Percentiles rank a stretch among this genome's conserved stretches.
These are phyloP conservation scores for Empidonax alnorum DNA, from an alignment of 2,113 vertebrate species.

Conservation along the genomic window DNA sequence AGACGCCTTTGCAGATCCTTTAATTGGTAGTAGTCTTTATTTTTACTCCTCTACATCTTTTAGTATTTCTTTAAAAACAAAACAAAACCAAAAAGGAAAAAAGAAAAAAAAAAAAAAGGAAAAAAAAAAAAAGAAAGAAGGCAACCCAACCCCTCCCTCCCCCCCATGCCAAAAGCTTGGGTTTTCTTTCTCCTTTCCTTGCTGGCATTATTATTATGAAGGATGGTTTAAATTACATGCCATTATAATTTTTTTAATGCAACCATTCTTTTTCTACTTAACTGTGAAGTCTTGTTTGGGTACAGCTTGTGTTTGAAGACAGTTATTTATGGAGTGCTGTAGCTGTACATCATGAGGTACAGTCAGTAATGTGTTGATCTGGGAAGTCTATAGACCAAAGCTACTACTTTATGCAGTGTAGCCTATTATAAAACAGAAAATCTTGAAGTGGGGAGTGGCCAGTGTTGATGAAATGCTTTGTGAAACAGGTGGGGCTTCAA, in stretches of 20 bases:
- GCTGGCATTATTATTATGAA: background rate
- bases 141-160: background rate
- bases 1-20: constrained; percentile 63
- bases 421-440: constrained; percentile 12
- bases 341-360: constrained; percentile 2
- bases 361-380: background rate
- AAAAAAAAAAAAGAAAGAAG: accelerated
- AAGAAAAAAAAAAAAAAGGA: accelerated
- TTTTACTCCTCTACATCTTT: constrained; percentile 10
- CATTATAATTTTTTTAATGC: constrained; percentile 17
- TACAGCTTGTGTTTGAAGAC: constrained; percentile 40
- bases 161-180: accelerated
- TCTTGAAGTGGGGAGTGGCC: background rate
- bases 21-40: constrained; percentile 51
- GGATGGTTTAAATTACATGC: background rate
- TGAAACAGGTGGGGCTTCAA: constrained; percentile 40
- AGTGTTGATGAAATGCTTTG: background rate
- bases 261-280: constrained; percentile 15
- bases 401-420: background rate
- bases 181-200: background rate
- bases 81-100: background rate
- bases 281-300: constrained; percentile 52
- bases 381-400: background rate
- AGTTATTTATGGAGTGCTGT: constrained; percentile 19
- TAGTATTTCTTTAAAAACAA: background rate